Evolutionary conservation across 2,888 invertebrate genomes (phyloP).

Genomic region (Nebria salina): DNA sequence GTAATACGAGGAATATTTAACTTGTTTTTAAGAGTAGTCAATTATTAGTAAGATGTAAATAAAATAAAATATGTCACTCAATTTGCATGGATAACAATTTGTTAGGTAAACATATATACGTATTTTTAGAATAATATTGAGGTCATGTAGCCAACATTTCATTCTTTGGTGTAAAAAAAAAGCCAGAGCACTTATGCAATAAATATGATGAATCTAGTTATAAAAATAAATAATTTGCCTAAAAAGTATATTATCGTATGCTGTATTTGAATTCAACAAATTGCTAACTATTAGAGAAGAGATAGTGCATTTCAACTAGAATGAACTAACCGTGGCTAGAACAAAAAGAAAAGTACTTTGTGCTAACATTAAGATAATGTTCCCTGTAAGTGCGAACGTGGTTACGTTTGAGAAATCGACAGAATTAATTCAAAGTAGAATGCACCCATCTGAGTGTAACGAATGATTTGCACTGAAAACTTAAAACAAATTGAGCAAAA

Average conservation of each 20-base stretch:
- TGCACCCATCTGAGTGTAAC: conserved; percentile 24
- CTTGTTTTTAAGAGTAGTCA: no score
- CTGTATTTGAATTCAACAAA: neutral
- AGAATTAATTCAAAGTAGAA: conserved; percentile 38
- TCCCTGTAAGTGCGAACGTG: conserved; percentile 38
- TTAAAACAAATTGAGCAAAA: neutral
- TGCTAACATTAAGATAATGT: conserved; percentile 40
- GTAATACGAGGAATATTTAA: no score
- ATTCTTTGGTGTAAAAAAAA: no score
- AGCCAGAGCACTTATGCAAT: no score
- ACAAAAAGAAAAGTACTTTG: neutral
- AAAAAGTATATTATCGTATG: neutral
- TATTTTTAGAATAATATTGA: no score
- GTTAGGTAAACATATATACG: no score
- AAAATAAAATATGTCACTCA: no score
- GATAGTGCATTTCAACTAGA: conserved; percentile 1
- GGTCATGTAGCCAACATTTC: no score
- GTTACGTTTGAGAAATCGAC: conserved; percentile 41
- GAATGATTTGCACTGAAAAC: neutral
- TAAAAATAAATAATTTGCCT: neutral
- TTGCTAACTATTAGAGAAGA: neutral
- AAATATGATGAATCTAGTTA: no score
- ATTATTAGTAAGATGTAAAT: no score
- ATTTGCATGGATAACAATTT: no score
- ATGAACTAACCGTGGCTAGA: neutral